Evolutionary conservation across 37 sponge, comb jelly and placozoan genomes (phyloP), one percentile per base, ranked within the genome.

Genomic region (Chondrilla cf. caribensis): DNA sequence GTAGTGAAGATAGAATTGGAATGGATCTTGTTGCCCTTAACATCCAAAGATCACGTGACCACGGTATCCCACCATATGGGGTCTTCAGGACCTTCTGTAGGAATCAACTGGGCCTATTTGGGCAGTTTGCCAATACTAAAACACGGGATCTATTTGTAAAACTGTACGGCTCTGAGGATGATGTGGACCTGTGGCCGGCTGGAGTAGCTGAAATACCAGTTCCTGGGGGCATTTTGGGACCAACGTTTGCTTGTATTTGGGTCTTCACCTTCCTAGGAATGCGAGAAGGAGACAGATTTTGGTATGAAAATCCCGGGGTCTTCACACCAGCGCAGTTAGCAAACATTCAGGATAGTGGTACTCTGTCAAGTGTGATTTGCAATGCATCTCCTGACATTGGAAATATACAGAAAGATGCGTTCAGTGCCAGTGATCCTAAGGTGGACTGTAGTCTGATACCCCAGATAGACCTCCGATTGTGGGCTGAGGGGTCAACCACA

Each of bases 351-450:
- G 64, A 62, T 19, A 29, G 7, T 19, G 64, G 18, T 15, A 62
- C 64, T 15, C 73, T 97, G 3, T 85, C 93, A 17, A 58, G 80
- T 33, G 89, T 97, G 6, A 83, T 94, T 25, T 97, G 98, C 78
- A 91, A 92, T 78, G 94, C 89, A 66, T 41, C 87, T 36, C 86
- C 84, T 37, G n/a, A 71, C 37, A 90, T 94, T 25, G 6, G 18
- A 0, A 21, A 3, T 0, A 65, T 94, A 38, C 94, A 83, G 40
- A 73, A 77, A 11, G 82, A 90, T 82, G 90, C 94, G 38, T 94
- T 90, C 72, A 77, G 78, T n/a, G 37, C 70, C 44, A 62, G 6
- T 62, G 64, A 88, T 37, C 32, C 78, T 2, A 68, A 83, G 28
- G 83, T 87, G 2, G 28, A 37, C 17, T 91, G 92, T 44, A 0